A percentile compares a stretch with the other conserved stretches of the same genome.
These are phyloP conservation scores for Momotus momota DNA, from an alignment of 2,797 vertebrate genomes.

Conservation along the genomic window DNA sequence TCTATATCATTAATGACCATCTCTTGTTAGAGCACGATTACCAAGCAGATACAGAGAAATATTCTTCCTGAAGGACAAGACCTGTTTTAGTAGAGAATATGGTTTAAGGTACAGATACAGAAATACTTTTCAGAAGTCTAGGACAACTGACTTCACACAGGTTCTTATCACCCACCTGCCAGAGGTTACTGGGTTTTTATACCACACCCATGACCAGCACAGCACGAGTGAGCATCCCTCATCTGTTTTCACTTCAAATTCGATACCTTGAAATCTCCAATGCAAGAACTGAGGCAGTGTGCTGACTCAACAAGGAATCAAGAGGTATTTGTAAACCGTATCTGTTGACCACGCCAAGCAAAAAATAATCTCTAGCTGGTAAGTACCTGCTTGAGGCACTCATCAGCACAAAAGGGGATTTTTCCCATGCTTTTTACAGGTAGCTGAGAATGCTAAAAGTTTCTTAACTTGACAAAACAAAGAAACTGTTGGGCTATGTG, in stretches of 20 bases:
- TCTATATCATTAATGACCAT: fast-evolving
- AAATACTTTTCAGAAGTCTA: not conserved
- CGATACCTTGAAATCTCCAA: not conserved
- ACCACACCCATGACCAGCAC: not conserved
- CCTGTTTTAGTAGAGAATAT: not conserved
- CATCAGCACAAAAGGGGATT: not conserved
- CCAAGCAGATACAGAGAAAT: not conserved
- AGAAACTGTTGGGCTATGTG: not conserved
- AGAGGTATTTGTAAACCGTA: not conserved
- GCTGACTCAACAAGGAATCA: not conserved
- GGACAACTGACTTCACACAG: not conserved
- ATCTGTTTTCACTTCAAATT: not conserved
- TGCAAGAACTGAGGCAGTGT: not conserved
- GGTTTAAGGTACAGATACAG: not conserved
- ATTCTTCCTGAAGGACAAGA: not conserved
- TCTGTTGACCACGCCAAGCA: not conserved
- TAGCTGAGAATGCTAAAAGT: not conserved
- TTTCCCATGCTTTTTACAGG: not conserved
- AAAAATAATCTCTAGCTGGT: not conserved
- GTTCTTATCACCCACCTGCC: not conserved
- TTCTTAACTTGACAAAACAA: not conserved
- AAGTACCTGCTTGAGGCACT: not conserved
- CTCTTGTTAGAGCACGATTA: not conserved
- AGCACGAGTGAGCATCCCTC: not conserved
- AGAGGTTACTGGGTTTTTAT: not conserved